Base-by-base conservation (phyloP, 2,797 vertebrate species). In the Smutsia gigantea region DNA sequence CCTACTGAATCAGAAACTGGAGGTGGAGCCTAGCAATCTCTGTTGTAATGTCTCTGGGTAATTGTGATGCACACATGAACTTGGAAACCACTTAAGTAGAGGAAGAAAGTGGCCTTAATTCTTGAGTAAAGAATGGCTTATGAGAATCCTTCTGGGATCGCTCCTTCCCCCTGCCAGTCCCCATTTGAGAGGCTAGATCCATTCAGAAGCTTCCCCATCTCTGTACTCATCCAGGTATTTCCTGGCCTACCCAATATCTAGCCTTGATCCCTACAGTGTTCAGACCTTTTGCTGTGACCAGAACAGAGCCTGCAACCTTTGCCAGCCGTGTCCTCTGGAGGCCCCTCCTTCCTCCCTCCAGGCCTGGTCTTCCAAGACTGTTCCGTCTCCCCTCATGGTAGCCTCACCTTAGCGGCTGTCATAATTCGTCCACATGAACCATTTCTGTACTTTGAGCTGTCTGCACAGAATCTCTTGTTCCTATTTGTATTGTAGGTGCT, bases 351-450 rank as follows among this genome's bases (percentile, higher is more conserved):
- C 46, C 29, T 21, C 13, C 51, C 21, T 23, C 21, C 12, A 19
- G 27, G 78, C 49, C 25, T 69, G 61, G 53, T 61, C n/a, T 37
- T 39, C 55, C n/a, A 17, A 4, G 53, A 25, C 15, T 5, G 4
- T 11, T n/a, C 13, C 4, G 19, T 29, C 31, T 34, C 46, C 11
- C 29, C 31, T 14, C 64, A 9, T 31, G 25, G 37, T 6, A 7
- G 53, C 34, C 17, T 42, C 4, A 34, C 29, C 34, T 46, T 17
- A 15, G 31, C 49, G 64, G 64, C 25, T 51, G 23, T 18, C 21
- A 1, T 18, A 11, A 4, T 4, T 51, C 19, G 25, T 12, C 4
- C 61, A 4, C 4, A 3, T 13, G n/a, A n/a, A 21, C 31, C 72
- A 12, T 63, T n/a, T 49, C 25, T 61, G 29, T 4, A 25, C 46